Evolutionary conservation across 2,113 vertebrate species (phyloP).

Genomic region (Girardinichthys multiradiatus): DNA sequence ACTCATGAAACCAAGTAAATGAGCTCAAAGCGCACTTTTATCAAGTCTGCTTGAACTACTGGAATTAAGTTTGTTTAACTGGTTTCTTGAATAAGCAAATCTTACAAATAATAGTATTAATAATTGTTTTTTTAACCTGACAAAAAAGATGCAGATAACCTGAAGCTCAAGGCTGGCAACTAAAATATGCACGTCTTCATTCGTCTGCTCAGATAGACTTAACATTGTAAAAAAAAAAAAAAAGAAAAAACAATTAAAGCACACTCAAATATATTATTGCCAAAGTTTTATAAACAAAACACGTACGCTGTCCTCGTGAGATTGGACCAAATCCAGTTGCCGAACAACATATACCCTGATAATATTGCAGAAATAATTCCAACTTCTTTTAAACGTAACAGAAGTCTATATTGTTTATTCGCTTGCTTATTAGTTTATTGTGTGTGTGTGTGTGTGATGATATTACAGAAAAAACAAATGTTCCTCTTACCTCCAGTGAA

Average conservation of each 20-base stretch:
- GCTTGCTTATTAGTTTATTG: too few relatives aligned
- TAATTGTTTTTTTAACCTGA: too few relatives aligned
- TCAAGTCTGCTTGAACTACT: conserved; percentile 12
- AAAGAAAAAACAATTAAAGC: conserved; percentile 22
- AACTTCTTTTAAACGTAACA: not conserved
- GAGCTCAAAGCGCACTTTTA: conserved; percentile 25
- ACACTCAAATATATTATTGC: not conserved
- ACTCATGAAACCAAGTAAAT: conserved; percentile 50
- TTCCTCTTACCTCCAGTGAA: conserved; percentile 68
- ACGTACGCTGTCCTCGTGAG: not conserved
- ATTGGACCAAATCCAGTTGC: not conserved
- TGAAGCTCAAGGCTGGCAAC: conserved; percentile 2
- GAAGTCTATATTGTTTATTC: not conserved
- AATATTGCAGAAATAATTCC: not conserved
- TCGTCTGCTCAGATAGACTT: not conserved
- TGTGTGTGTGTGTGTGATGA: too few relatives aligned
- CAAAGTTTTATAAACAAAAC: conserved; percentile 44
- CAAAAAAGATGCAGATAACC: not conserved
- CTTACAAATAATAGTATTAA: not conserved
- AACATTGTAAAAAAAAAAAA: too few relatives aligned
- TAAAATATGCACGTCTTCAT: conserved; percentile 5
- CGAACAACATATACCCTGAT: not conserved
- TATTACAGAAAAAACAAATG: too few relatives aligned
- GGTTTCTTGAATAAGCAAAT: not conserved
- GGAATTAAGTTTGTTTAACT: not conserved